Evolutionary conservation across 2,797 vertebrate genomes (phyloP), one percentile per base, ranked within the genome.

Genomic region (Limnodromus scolopaceus): DNA sequence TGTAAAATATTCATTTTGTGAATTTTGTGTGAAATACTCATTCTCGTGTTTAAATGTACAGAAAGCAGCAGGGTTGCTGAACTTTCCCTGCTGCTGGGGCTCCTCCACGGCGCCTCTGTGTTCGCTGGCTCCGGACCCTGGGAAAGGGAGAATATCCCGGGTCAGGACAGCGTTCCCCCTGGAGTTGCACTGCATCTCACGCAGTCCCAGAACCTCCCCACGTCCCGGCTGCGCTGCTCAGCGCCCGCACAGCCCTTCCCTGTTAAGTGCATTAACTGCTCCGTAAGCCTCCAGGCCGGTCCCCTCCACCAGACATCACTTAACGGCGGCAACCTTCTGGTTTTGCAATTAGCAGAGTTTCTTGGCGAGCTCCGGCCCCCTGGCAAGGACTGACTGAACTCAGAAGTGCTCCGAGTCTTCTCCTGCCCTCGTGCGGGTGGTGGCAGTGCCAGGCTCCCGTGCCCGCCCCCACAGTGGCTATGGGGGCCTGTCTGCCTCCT

Each of bases 251-350:
- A 32, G 0, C 41, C 10, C 41, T 45, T 60, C 41, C 38, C 81
- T 86, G 65, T 6, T 16, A 66, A 58, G 48, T 45, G 58, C 77
- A 54, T 86, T 51, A 77, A 25, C 49, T 38, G 43, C 12, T 32
- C 14, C 4, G 0, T 43, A 13, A 38, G 24, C 65, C 2, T 2
- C 0, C 1, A 25, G 51, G 32, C 51, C 1, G 0, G 3, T 54
- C 51, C 84, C 75, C 84, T 74, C 46, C 70, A 48, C 17, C 87
- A 87, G 81, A 10, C 57, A 13, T 13, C 41, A 0, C 54, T 68
- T 49, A 39, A 39, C 1, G 5, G 51, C 0, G 6, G 46, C 48
- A 23, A 8, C 0, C 1, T 25, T 65, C 87, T 66, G 87, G 36
- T 34, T 86, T 65, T 81, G 72, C 78, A 78, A 7, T 77, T 39